phyloP scores from a whole-genome alignment of 2,113 vertebrate species.

The Silurus glanis region DNA sequence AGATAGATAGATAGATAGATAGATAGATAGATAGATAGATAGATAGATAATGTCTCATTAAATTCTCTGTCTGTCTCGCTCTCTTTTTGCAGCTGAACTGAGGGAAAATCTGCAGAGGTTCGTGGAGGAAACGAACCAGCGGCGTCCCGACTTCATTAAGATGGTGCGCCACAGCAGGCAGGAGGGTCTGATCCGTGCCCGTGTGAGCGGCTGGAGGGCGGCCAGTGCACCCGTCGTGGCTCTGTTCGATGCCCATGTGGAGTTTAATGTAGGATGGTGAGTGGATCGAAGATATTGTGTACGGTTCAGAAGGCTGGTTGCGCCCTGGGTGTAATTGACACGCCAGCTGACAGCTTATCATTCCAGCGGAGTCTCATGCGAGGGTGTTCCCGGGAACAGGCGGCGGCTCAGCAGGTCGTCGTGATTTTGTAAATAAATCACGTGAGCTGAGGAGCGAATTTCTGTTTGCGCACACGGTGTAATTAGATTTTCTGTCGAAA shows the following conservation, averaged over 20 bases:
- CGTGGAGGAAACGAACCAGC: conserved; percentile 85
- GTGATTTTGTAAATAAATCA: conserved; percentile 1
- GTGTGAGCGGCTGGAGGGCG: conserved; percentile 93
- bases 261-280: conserved; percentile 93
- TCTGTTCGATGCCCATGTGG: conserved; percentile 95
- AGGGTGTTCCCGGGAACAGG: not conserved
- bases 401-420: not conserved
- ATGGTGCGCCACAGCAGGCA: conserved; percentile 87
- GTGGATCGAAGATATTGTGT: conserved; percentile 77
- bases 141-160: conserved; percentile 88
- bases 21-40: no score
- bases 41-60: not conserved
- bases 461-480: not conserved
- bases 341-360: not conserved
- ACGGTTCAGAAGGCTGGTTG: conserved; percentile 26
- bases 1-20: no score
- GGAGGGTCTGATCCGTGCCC: conserved; percentile 92
- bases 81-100: conserved; percentile 79
- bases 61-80: not conserved
- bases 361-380: not conserved
- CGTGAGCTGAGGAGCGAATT: not conserved
- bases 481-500: not conserved
- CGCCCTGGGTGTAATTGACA: not conserved
- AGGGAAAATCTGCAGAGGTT: conserved; percentile 87
- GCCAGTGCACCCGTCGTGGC: conserved; percentile 91